These are phyloP conservation scores for Noctua janthina DNA, from an alignment of 2,888 invertebrate genomes.

Conservation along the genomic window DNA sequence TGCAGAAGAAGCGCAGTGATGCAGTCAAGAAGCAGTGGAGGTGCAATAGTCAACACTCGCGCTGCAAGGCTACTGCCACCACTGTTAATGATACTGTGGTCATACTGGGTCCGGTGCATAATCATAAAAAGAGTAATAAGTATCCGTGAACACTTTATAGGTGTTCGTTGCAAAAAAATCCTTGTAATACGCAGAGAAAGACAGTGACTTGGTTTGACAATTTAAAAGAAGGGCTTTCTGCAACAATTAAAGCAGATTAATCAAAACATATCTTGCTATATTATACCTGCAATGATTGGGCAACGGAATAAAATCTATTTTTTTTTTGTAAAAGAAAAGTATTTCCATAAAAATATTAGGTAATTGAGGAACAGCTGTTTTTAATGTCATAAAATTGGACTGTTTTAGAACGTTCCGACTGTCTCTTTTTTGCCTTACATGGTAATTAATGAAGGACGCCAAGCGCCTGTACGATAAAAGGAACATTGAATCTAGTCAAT, in stretches of 20 bases:
- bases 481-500: no score
- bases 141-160: background rate
- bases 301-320: background rate
- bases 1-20: constrained; percentile 39
- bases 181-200: background rate
- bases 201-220: background rate
- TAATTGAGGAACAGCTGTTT: background rate
- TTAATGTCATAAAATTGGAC: background rate
- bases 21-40: constrained; percentile 52
- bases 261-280: background rate
- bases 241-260: background rate
- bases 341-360: background rate
- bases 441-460: background rate
- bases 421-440: background rate
- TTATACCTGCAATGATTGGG: background rate
- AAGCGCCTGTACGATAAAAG: no score
- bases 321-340: no score
- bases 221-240: no score
- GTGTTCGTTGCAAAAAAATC: background rate
- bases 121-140: constrained; percentile 33
- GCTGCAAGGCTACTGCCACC: constrained; percentile 51
- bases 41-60: constrained; percentile 50
- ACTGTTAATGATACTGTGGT: constrained; percentile 48
- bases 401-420: background rate
- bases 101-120: constrained; percentile 26